These are phyloP conservation scores for Plebejus argus DNA, from an alignment of 2,888 invertebrate genomes.

Conservation along the genomic window DNA sequence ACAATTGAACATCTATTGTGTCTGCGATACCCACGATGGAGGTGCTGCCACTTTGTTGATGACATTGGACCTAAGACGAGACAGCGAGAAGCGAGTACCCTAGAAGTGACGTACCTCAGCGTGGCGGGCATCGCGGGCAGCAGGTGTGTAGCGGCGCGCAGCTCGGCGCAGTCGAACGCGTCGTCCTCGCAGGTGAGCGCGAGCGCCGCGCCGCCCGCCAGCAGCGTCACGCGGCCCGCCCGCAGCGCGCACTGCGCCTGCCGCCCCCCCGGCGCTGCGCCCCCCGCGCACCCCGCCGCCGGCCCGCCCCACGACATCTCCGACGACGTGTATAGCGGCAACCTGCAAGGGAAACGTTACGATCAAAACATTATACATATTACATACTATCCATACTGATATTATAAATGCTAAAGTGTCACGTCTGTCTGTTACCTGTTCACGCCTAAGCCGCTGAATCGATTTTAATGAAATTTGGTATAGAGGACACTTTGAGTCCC, in stretches of 20 bases:
- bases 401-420: too few relatives aligned
- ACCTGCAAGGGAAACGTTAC: background rate
- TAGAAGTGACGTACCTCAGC: background rate
- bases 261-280: constrained; percentile 19
- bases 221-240: constrained; percentile 19
- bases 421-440: too few relatives aligned
- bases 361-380: too few relatives aligned
- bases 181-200: background rate
- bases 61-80: too few relatives aligned
- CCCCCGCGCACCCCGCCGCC: constrained; percentile 8
- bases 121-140: background rate
- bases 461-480: too few relatives aligned
- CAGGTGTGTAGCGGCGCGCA: background rate
- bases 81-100: too few relatives aligned
- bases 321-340: background rate
- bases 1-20: too few relatives aligned
- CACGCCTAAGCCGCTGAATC: too few relatives aligned
- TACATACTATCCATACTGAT: too few relatives aligned
- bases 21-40: too few relatives aligned
- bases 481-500: too few relatives aligned
- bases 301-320: constrained; percentile 19
- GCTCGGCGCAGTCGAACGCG: background rate
- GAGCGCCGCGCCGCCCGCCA: background rate
- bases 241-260: constrained; percentile 5
- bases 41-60: too few relatives aligned